Evolutionary conservation across 1,140 invertebrate genomes (phyloP).

Genomic region (Drosophila quadrilineata): DNA sequence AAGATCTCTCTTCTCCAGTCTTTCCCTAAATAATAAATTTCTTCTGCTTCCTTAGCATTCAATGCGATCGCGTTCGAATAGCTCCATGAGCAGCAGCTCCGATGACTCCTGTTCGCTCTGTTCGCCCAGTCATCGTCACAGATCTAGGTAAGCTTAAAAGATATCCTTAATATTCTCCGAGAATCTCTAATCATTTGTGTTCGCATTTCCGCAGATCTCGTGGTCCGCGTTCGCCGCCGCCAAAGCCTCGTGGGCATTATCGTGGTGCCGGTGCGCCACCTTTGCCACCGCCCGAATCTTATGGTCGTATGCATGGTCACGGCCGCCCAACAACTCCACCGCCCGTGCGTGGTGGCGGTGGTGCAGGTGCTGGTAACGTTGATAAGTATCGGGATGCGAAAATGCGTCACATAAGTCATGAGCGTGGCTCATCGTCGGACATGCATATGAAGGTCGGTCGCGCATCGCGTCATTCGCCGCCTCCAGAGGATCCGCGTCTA

Average conservation of each 20-base stretch:
- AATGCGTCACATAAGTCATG: constrained; percentile 64
- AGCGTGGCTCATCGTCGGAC: constrained; percentile 61
- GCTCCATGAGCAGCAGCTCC: constrained; percentile 89
- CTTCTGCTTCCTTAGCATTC: too few relatives aligned
- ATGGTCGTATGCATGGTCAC: constrained; percentile 68
- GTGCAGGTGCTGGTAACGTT: constrained; percentile 27
- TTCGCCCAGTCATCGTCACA: constrained; percentile 76
- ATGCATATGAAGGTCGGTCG: constrained; percentile 64
- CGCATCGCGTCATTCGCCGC: constrained; percentile 70
- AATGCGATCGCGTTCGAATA: constrained; percentile 84
- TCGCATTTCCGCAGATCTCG: constrained; percentile 46
- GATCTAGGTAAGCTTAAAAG: constrained; percentile 68
- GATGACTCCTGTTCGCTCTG: constrained; percentile 91
- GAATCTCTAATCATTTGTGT: neutral
- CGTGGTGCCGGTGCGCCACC: constrained; percentile 55
- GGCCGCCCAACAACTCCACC: constrained; percentile 69
- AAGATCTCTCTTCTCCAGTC: too few relatives aligned
- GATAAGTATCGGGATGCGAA: constrained; percentile 77
- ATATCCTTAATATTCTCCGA: neutral
- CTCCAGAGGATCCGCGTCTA: constrained; percentile 77
- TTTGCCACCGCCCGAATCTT: constrained; percentile 58
- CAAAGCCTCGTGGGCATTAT: constrained; percentile 75
- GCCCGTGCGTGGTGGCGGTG: constrained; percentile 48
- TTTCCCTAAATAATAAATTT: too few relatives aligned
- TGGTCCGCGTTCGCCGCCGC: constrained; percentile 75